Conservation (phyloP, 2,113 vertebrate genomes). For the Neofelis nebulosa region DNA sequence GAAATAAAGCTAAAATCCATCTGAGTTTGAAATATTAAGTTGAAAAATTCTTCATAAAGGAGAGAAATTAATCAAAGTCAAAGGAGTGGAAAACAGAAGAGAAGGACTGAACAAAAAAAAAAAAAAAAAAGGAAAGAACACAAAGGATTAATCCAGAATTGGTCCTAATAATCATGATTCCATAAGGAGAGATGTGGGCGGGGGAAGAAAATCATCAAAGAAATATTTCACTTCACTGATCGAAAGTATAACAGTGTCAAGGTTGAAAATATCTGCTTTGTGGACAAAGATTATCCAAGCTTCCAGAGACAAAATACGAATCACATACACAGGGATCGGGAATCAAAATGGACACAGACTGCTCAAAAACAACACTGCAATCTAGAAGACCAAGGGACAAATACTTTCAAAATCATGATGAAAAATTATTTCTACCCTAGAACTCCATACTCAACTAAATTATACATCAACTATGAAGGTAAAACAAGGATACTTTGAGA, state of each 20-base stretch:
- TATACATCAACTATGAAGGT: neutral
- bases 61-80: neutral
- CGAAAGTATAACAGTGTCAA: neutral
- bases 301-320: neutral
- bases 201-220: neutral
- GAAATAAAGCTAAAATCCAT: slow-evolving; percentile 14
- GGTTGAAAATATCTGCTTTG: neutral
- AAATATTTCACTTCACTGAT: neutral
- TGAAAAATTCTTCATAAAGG: slow-evolving; percentile 1
- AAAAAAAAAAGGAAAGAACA: neutral
- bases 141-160: neutral
- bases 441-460: neutral
- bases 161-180: neutral
- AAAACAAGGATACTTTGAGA: neutral
- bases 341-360: neutral
- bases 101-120: neutral
- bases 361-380: neutral
- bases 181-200: neutral
- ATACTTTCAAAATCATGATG: neutral
- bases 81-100: neutral
- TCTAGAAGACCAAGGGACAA: neutral
- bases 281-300: neutral
- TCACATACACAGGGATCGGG: neutral
- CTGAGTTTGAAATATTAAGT: neutral
- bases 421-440: neutral